Evolutionary conservation across 2,888 invertebrate genomes (phyloP).

Genomic region (Ptychoptera albimana): DNA sequence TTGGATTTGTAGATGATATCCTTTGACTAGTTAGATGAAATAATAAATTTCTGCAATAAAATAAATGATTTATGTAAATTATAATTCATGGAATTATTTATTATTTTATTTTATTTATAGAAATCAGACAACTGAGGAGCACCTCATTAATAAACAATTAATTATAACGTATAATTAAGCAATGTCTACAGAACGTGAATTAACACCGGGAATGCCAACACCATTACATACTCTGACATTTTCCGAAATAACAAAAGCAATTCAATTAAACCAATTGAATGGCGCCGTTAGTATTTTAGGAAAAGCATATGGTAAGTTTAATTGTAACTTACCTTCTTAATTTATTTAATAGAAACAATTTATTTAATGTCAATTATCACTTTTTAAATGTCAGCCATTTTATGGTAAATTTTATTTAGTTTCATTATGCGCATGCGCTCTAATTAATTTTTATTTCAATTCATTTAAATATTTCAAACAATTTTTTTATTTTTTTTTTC

Average conservation of each 20-base stretch:
- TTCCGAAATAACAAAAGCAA: conserved; percentile 32
- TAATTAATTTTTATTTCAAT: not conserved
- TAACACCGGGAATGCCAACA: conserved; percentile 33
- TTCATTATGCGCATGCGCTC: conserved; percentile 6
- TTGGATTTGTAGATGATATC: conserved; percentile 53
- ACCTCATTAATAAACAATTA: conserved; percentile 10
- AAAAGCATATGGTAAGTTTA: conserved; percentile 34
- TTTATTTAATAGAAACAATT: not conserved
- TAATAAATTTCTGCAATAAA: conserved; percentile 61
- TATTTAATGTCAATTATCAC: not conserved
- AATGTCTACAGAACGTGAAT: conserved; percentile 43
- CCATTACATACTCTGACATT: conserved; percentile 33
- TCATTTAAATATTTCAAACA: no score
- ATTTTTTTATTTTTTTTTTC: not conserved
- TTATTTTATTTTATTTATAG: conserved; percentile 9
- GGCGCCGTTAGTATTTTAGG: conserved; percentile 37
- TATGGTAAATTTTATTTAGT: conserved; percentile 1
- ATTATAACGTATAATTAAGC: conserved; percentile 12
- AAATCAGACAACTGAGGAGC: not conserved
- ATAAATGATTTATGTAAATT: no score
- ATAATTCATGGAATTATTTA: conserved; percentile 4
- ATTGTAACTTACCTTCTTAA: not conserved
- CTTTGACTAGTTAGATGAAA: conserved; percentile 49
- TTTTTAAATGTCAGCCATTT: not conserved
- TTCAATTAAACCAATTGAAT: conserved; percentile 31